A percentile compares a stretch with the other conserved stretches of the same genome.
Evolutionary conservation across 2,797 vertebrate species (phyloP).

Genomic region (Cirrhinus molitorella): DNA sequence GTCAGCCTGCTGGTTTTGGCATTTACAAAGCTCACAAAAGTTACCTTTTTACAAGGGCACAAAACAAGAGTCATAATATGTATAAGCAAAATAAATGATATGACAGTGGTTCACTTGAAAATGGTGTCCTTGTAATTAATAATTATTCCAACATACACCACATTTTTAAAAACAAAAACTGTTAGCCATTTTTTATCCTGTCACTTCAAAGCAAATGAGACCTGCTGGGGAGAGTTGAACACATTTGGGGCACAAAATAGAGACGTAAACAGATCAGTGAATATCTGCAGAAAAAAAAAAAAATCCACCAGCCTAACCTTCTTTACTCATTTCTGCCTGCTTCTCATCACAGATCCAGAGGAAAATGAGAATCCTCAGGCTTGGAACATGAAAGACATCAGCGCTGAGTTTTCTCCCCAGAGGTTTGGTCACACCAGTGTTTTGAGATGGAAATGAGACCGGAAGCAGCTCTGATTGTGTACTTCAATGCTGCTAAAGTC

Average conservation of each 20-base stretch:
- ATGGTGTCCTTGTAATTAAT: background rate
- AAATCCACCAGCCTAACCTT: slow-evolving; percentile 23
- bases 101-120: background rate
- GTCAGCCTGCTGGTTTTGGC: slow-evolving; percentile 31
- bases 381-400: slow-evolving; percentile 72
- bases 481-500: slow-evolving; percentile 31
- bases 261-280: slow-evolving; percentile 37
- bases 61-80: slow-evolving; percentile 7
- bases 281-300: slow-evolving; percentile 44
- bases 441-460: slow-evolving; percentile 42
- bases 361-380: slow-evolving; percentile 60
- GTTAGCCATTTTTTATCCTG: background rate
- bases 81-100: background rate
- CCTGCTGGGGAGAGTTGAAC: slow-evolving; percentile 15
- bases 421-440: slow-evolving; percentile 62
- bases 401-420: slow-evolving; percentile 69
- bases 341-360: slow-evolving; percentile 57
- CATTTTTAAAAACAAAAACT: background rate
- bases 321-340: slow-evolving; percentile 51
- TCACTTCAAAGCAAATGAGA: slow-evolving; percentile 17
- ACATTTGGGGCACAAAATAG: slow-evolving; percentile 21
- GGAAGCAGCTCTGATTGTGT: slow-evolving; percentile 33
- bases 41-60: background rate
- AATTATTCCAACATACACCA: background rate
- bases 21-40: slow-evolving; percentile 25